These are phyloP conservation scores for Dendrolimus kikuchii DNA, from an alignment of 1,140 invertebrate species.

Conservation along the genomic window DNA sequence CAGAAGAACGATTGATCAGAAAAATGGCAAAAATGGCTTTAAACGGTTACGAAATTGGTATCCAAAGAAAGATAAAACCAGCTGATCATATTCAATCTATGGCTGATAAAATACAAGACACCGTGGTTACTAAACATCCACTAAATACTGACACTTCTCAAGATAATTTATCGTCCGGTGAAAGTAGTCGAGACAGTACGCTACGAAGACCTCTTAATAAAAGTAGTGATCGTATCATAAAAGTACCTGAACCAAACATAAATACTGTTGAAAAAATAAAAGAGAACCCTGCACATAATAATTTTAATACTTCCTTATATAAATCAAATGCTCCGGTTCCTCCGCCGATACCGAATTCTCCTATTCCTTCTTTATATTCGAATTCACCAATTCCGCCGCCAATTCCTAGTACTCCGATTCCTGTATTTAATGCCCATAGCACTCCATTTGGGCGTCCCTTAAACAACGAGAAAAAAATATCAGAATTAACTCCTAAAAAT, in stretches of 20 bases:
- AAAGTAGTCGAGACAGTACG: slow-evolving; percentile 48
- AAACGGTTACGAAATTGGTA: slow-evolving; percentile 70
- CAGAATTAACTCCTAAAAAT: slow-evolving; percentile 29
- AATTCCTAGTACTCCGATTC: slow-evolving; percentile 49
- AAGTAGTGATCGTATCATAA: slow-evolving; percentile 22
- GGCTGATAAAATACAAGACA: slow-evolving; percentile 70
- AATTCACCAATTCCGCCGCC: slow-evolving; percentile 32
- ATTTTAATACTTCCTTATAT: slow-evolving; percentile 11
- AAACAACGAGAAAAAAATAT: slow-evolving; percentile 29
- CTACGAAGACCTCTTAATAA: slow-evolving; percentile 37
- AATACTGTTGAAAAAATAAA: slow-evolving; percentile 32
- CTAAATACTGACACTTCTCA: slow-evolving; percentile 29
- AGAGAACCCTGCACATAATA: slow-evolving; percentile 19
- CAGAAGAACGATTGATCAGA: slow-evolving; percentile 72
- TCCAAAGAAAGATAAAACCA: slow-evolving; percentile 69
- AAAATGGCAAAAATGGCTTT: slow-evolving; percentile 71
- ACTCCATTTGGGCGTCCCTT: slow-evolving; percentile 32
- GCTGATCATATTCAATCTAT: slow-evolving; percentile 67
- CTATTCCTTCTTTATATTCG: slow-evolving; percentile 29
- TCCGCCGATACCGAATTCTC: slow-evolving; percentile 53
- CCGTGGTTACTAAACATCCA: slow-evolving; percentile 68
- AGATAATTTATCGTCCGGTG: slow-evolving; percentile 35
- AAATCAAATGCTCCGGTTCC: slow-evolving; percentile 22
- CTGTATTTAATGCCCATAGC: slow-evolving; percentile 40
- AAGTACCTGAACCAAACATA: slow-evolving; percentile 27